Conservation (phyloP, 2,113 vertebrate species). For the Cacatua alba region DNA sequence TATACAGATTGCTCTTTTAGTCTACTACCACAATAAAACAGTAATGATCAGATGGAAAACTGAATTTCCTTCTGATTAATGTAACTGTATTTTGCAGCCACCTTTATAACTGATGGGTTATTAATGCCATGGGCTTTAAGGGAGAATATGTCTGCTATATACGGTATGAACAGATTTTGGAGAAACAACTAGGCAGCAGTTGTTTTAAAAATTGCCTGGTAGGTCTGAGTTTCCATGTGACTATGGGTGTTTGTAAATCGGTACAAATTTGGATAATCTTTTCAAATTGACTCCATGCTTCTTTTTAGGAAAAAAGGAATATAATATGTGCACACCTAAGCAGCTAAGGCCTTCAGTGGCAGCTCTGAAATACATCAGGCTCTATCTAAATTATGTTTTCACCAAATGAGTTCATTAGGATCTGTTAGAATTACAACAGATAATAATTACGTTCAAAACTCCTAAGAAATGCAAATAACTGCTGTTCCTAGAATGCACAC, state of each 20-base stretch:
- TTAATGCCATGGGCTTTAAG: not conserved
- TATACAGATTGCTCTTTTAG: not conserved
- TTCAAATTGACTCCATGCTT: not conserved
- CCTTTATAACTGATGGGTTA: not conserved
- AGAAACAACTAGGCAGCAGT: not conserved
- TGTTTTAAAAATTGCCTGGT: not conserved
- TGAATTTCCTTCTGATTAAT: not conserved
- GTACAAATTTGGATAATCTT: not conserved
- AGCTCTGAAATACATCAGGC: not conserved
- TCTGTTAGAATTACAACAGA: not conserved
- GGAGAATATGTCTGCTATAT: not conserved
- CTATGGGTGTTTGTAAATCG: not conserved
- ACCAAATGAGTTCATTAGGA: not conserved
- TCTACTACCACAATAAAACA: not conserved
- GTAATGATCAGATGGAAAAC: not conserved
- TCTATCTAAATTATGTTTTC: not conserved
- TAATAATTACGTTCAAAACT: not conserved
- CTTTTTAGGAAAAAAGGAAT: not conserved
- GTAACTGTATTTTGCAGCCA: not conserved
- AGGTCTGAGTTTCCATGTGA: not conserved
- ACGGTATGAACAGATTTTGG: not conserved
- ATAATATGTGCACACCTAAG: not conserved
- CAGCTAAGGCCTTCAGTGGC: not conserved
- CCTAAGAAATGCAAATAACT: not conserved
- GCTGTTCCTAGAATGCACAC: not conserved